A percentile compares a stretch with the other conserved stretches of the same genome.
phyloP scores from a whole-genome alignment of 2,888 invertebrate species.

The Enchytraeus crypticus region DNA sequence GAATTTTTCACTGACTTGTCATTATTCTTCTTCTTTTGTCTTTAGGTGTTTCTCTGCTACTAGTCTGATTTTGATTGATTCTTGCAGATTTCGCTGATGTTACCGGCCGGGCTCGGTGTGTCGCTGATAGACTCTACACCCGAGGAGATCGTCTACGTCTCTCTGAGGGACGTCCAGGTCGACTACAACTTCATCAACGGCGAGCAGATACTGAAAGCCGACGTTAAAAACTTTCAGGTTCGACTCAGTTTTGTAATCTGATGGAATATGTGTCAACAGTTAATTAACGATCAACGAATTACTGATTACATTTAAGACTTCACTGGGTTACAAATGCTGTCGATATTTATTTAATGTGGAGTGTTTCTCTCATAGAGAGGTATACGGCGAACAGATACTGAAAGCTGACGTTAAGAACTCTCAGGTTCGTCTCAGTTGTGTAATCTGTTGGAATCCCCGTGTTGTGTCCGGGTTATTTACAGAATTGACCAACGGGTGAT shows the following conservation, averaged over 20 bases:
- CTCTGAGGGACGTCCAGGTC: slow-evolving; percentile 25
- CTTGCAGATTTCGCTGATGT: slow-evolving; percentile 34
- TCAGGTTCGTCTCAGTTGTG: slow-evolving; percentile 10
- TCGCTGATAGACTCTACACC: slow-evolving; percentile 69
- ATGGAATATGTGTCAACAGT: background rate
- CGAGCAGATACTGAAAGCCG: slow-evolving; percentile 14
- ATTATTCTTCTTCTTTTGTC: too few relatives aligned
- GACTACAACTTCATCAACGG: slow-evolving; percentile 5
- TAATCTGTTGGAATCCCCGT: too few relatives aligned
- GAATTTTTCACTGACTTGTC: too few relatives aligned
- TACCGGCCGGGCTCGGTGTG: slow-evolving; percentile 60
- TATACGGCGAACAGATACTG: slow-evolving; percentile 10
- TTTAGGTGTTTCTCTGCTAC: too few relatives aligned
- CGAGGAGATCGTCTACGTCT: slow-evolving; percentile 71
- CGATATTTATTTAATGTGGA: too few relatives aligned
- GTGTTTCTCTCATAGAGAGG: too few relatives aligned
- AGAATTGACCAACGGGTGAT: too few relatives aligned
- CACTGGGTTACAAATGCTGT: too few relatives aligned
- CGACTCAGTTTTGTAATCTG: background rate
- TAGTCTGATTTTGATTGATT: too few relatives aligned
- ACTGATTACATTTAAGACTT: too few relatives aligned
- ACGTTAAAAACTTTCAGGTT: slow-evolving; percentile 19
- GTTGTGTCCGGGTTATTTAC: too few relatives aligned
- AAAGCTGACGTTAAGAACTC: slow-evolving; percentile 15
- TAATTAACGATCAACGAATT: too few relatives aligned